A percentile compares a stretch with the other conserved stretches of the same genome.
Conservation (phyloP, 1,140 invertebrate genomes). For the Saxidomus purpurata region DNA sequence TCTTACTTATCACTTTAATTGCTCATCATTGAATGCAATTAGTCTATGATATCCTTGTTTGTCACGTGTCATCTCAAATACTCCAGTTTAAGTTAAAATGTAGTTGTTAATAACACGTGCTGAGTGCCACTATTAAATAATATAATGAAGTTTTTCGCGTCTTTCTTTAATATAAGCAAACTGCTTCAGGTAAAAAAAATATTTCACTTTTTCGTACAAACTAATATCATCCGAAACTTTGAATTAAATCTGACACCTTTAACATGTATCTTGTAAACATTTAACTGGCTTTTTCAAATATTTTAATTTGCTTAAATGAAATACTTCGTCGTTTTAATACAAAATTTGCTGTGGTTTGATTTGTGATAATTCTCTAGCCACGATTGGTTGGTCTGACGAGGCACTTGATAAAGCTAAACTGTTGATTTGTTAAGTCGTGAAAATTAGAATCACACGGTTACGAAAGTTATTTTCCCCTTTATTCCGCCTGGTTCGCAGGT, state of each 20-base stretch:
- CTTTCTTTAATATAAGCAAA: conserved; percentile 5
- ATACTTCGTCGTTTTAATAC: background rate
- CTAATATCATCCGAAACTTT: background rate
- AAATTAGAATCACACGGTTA: conserved; percentile 5
- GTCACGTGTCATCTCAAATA: conserved; percentile 55
- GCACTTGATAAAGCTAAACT: background rate
- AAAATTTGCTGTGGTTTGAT: background rate
- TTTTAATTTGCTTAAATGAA: background rate
- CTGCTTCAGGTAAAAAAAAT: conserved; percentile 38
- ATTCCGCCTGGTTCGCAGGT: conserved; percentile 6
- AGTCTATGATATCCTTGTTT: conserved; percentile 37
- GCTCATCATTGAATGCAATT: conserved; percentile 36
- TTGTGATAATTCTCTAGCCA: background rate
- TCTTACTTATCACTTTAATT: conserved; percentile 62
- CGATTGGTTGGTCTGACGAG: conserved; percentile 33
- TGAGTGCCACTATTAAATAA: conserved; percentile 26
- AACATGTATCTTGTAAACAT: background rate
- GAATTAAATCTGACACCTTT: background rate
- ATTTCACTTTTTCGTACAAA: background rate
- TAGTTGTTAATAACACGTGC: conserved; percentile 27
- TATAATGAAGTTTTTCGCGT: conserved; percentile 31
- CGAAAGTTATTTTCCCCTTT: background rate
- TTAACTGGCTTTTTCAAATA: background rate
- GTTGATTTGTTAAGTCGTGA: conserved; percentile 42
- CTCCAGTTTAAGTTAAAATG: background rate